Evolutionary conservation across 2,888 invertebrate genomes (phyloP), one percentile per base, ranked within the genome.

Genomic region (Yponomeuta plumbellus): DNA sequence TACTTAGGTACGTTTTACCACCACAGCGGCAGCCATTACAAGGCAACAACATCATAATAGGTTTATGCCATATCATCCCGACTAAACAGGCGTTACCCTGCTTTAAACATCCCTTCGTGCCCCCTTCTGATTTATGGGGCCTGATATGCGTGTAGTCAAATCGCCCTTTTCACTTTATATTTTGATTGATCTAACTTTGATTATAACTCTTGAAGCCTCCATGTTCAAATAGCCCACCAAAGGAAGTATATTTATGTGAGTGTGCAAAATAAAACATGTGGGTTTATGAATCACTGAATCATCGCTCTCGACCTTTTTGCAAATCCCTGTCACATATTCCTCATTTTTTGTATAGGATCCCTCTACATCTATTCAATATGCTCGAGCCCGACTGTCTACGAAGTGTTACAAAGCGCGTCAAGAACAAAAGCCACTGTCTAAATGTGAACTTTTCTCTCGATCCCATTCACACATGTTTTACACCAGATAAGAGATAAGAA

Each of bases 101-200:
- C 70, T 72, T 70, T 72, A 73, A 75, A 77, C 73, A 73, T 71
- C 76, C 75, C 73, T 71, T 63, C 65, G 65, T 70, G 66, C 69
- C 69, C 70, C 68, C 70, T 73, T 70, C 72, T 78, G 78, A 80
- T 81, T 78, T 76, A 77, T 75, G 72, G 69, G 67, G 66, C 72
- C 70, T 68, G 73, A 74, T 74, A 70, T 52, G 44, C 44, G 44
- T 74, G 66, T 70, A 70, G 73, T 73, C 71, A 74, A 73, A 76
- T 73, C 73, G 68, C 73, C 74, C 74, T 69, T 70, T 65, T 34
- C 17, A 56, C 58, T 52, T 67, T 34, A 65, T 58, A 44, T 64
- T 68, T 70, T 72, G 71, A 71, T 71, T 71, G 71, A 72, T 71
- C 68, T 70, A 68, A 64, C 69, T 66, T 67, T 68, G 67, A 66